Evolutionary conservation across 2,888 invertebrate species (phyloP).

Genomic region (Escarpia spicata): DNA sequence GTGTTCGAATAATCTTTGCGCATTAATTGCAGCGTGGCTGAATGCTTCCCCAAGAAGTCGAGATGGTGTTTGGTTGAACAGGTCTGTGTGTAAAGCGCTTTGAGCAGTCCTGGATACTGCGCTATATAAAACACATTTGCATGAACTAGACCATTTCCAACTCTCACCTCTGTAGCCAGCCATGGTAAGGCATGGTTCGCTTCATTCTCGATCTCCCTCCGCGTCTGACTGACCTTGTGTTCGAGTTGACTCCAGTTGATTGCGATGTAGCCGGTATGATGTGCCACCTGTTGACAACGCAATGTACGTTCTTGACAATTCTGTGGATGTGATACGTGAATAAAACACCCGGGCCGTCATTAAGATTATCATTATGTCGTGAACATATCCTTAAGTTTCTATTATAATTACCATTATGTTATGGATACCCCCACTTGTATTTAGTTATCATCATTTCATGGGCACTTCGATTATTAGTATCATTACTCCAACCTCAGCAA

Average conservation of each 20-base stretch:
- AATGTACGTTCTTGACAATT: neutral
- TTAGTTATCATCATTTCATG: neutral
- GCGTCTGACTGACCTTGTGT: slow-evolving; percentile 82
- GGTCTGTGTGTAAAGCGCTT: too few relatives aligned
- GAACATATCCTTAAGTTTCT: too few relatives aligned
- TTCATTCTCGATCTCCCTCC: slow-evolving; percentile 70
- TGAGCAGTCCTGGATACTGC: too few relatives aligned
- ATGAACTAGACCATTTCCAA: neutral
- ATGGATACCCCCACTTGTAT: too few relatives aligned
- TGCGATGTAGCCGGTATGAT: slow-evolving; percentile 91
- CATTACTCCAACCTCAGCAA: neutral
- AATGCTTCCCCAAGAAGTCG: too few relatives aligned
- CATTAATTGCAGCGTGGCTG: too few relatives aligned
- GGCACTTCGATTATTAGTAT: neutral
- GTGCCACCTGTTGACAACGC: slow-evolving; percentile 77
- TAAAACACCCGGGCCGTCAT: neutral
- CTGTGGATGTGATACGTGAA: neutral
- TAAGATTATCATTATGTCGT: neutral
- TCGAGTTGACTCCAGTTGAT: slow-evolving; percentile 88
- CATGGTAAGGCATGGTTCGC: slow-evolving; percentile 74
- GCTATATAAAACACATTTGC: too few relatives aligned
- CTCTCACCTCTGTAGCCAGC: slow-evolving; percentile 82
- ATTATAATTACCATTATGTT: too few relatives aligned
- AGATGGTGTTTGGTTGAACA: too few relatives aligned
- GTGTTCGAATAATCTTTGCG: too few relatives aligned